Evolutionary conservation across 2,113 vertebrate genomes (phyloP).

Genomic region (Genyomyrus donnyi): DNA sequence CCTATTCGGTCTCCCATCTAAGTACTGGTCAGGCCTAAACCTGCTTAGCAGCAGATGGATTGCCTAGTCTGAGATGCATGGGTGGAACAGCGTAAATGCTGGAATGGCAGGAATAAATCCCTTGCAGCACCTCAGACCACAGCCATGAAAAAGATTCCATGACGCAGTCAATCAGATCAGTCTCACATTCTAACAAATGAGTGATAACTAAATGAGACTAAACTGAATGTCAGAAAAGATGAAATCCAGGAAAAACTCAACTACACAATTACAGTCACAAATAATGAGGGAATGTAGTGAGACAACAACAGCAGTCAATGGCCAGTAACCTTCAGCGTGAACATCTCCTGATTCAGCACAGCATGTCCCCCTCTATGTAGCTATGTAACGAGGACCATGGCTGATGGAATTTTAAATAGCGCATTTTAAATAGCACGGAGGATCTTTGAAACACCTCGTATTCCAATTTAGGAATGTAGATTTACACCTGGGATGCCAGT

Average conservation of each 20-base stretch:
- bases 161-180: background rate
- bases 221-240: background rate
- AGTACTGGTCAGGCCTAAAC: too few species aligned
- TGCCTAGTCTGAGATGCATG: background rate
- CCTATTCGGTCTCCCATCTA: too few species aligned
- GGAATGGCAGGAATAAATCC: background rate
- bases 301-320: background rate
- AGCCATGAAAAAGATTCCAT: background rate
- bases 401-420: background rate
- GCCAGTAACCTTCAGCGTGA: background rate
- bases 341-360: background rate
- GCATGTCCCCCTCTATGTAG: background rate
- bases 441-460: background rate
- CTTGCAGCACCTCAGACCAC: background rate
- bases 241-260: background rate
- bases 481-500: background rate
- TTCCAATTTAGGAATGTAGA: background rate
- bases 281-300: background rate
- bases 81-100: background rate
- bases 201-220: background rate
- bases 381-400: background rate
- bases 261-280: background rate
- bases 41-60: too few species aligned
- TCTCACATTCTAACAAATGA: background rate
- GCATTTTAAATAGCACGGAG: background rate